Conservation (phyloP, 2,888 invertebrate species). For the Globia sparganii region DNA sequence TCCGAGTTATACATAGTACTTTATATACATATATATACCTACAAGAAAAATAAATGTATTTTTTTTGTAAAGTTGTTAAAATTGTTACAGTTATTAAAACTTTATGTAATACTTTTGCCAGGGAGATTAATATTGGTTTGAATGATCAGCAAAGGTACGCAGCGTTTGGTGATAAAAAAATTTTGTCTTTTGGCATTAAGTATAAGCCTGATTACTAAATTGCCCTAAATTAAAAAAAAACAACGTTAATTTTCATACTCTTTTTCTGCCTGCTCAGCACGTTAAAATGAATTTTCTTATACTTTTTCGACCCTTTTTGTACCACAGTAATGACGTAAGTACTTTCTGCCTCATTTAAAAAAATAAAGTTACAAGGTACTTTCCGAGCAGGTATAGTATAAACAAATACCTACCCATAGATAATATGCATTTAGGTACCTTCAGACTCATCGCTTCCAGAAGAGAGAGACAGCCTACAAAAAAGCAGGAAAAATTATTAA, state of each 20-base stretch:
- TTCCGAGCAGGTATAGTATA: not conserved
- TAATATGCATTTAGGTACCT: conserved; percentile 28
- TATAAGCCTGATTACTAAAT: too few relatives aligned
- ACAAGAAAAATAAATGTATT: too few relatives aligned
- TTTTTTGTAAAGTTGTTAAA: not conserved
- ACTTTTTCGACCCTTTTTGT: not conserved
- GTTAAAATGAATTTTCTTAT: not conserved
- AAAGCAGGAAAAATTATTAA: conserved; percentile 33
- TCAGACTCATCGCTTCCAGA: conserved; percentile 20
- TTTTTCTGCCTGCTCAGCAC: too few relatives aligned
- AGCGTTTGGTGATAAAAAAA: not conserved
- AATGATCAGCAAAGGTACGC: not conserved
- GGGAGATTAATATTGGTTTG: not conserved
- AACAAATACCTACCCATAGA: not conserved
- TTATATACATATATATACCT: too few relatives aligned
- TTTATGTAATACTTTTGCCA: too few relatives aligned
- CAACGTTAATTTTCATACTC: too few relatives aligned
- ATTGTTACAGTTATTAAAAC: not conserved
- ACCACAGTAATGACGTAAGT: too few relatives aligned
- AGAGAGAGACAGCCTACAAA: conserved; percentile 8
- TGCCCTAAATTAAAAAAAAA: not conserved
- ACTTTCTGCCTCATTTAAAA: not conserved
- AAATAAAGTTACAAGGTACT: not conserved
- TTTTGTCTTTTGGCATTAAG: not conserved
- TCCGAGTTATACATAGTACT: too few relatives aligned